Evolutionary conservation across 1,140 invertebrate genomes (phyloP).

Genomic region (Atopsyche davidsoni): DNA sequence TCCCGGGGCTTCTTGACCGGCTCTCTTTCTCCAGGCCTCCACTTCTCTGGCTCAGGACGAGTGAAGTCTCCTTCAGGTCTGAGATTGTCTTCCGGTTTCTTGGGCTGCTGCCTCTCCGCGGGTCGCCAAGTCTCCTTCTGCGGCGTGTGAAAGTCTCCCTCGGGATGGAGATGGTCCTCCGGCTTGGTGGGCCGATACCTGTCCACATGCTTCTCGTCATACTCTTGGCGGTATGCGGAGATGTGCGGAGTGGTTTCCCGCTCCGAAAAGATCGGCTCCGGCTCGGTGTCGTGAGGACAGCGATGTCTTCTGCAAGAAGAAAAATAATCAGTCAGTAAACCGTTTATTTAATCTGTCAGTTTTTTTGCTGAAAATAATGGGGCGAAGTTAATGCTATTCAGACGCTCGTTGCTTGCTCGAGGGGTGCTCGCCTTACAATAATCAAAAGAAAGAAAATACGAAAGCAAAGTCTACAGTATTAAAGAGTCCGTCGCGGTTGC

Average conservation of each 20-base stretch:
- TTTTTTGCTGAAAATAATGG: not conserved
- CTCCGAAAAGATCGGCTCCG: slow-evolving; percentile 52
- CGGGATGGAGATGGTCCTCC: slow-evolving; percentile 50
- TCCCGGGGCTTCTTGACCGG: slow-evolving; percentile 43
- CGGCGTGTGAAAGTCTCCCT: slow-evolving; percentile 55
- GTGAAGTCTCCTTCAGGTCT: slow-evolving; percentile 53
- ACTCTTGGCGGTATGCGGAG: slow-evolving; percentile 60
- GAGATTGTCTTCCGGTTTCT: slow-evolving; percentile 54
- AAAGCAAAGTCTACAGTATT: no score
- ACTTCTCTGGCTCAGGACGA: slow-evolving; percentile 40
- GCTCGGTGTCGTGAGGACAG: slow-evolving; percentile 55
- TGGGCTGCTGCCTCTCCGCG: slow-evolving; percentile 50
- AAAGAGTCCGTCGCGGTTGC: no score
- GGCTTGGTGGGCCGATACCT: slow-evolving; percentile 49
- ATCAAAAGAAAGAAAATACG: no score
- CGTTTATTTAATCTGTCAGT: not conserved
- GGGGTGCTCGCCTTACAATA: no score
- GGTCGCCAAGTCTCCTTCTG: slow-evolving; percentile 45
- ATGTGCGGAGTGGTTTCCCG: slow-evolving; percentile 49
- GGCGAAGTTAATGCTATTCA: no score
- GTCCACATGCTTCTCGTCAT: slow-evolving; percentile 57
- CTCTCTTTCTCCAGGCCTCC: slow-evolving; percentile 41
- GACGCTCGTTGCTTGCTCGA: no score
- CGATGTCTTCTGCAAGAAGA: slow-evolving; percentile 52
- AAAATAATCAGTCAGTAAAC: slow-evolving; percentile 10